A percentile compares a stretch with the other conserved stretches of the same genome.
Conservation (phyloP, 2,888 invertebrate genomes). For the Drosophila borborema region DNA sequence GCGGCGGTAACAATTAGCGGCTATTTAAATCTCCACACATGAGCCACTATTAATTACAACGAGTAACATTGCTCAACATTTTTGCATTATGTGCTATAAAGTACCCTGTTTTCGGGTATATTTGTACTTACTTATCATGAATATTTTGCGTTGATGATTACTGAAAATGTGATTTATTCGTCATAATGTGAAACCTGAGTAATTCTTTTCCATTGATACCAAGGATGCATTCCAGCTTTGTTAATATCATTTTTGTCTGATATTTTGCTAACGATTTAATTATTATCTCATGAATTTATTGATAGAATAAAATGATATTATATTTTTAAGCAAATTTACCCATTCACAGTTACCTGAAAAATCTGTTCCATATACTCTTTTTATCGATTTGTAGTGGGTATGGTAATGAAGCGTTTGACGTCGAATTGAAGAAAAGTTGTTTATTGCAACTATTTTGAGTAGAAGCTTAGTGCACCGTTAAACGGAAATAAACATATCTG, state of each 20-base stretch:
- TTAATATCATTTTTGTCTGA: no score
- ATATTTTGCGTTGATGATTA: background rate
- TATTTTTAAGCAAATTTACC: background rate
- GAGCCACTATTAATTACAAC: conserved; percentile 70
- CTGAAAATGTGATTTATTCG: background rate
- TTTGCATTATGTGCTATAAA: background rate
- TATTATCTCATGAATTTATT: background rate
- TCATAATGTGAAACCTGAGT: no score
- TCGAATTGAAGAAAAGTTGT: conserved; percentile 56
- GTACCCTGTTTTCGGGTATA: background rate
- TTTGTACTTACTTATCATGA: background rate
- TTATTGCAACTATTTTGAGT: conserved; percentile 47
- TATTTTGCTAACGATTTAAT: background rate
- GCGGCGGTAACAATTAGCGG: conserved; percentile 69
- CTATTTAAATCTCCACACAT: conserved; percentile 73
- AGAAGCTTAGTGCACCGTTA: conserved; percentile 49
- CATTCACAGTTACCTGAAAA: background rate
- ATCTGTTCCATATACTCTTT: background rate
- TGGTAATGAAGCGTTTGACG: conserved; percentile 54
- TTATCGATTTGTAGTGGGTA: background rate
- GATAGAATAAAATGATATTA: background rate
- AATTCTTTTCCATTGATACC: no score
- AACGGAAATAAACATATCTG: conserved; percentile 58
- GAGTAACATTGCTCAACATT: background rate
- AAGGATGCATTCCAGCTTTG: no score